Conservation (phyloP, 2,113 vertebrate species). For the Cichladusa arquata region DNA sequence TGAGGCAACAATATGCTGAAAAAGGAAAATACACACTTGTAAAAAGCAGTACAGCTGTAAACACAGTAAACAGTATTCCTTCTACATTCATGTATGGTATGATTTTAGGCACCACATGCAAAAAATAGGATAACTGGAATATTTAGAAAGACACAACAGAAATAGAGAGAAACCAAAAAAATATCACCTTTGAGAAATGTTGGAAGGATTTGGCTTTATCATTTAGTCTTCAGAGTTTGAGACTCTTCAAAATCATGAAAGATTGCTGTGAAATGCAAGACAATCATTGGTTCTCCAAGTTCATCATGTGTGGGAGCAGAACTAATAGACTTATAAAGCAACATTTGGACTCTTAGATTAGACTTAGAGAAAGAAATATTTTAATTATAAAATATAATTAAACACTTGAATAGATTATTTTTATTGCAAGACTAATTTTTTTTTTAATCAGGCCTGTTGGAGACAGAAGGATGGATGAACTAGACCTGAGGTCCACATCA, state of each 20-base stretch:
- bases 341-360: background rate
- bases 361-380: background rate
- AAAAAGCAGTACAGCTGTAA: background rate
- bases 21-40: background rate
- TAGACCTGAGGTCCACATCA: background rate
- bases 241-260: background rate
- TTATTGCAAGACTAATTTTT: background rate
- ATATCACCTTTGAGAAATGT: background rate
- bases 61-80: background rate
- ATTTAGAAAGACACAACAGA: background rate
- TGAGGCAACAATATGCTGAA: background rate
- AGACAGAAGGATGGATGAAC: background rate
- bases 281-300: background rate
- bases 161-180: background rate
- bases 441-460: background rate
- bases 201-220: background rate
- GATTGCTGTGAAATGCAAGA: background rate
- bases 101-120: background rate
- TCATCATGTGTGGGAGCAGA: background rate
- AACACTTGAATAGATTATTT: background rate
- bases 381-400: background rate
- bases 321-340: background rate
- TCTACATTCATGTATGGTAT: background rate
- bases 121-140: background rate
- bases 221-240: background rate